phyloP scores from a whole-genome alignment of 2,888 invertebrate species.

The Glaucopsyche alexis region DNA sequence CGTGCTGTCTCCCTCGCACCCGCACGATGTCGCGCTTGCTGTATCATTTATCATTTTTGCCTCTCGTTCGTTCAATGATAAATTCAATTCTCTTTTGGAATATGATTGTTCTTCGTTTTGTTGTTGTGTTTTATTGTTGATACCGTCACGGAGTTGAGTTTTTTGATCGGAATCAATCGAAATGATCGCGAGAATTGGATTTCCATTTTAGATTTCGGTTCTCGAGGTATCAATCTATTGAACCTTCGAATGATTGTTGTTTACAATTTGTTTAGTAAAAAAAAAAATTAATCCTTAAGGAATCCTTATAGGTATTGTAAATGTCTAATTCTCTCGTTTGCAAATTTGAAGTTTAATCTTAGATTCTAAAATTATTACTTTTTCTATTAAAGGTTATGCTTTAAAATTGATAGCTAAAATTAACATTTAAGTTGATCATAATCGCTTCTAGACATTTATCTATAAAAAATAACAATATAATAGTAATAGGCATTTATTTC shows the following conservation, averaged over 20 bases:
- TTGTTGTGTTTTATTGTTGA: constrained; percentile 75
- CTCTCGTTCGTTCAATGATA: constrained; percentile 77
- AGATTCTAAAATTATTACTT: too few relatives aligned
- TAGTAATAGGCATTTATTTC: constrained; percentile 60
- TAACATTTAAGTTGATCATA: too few relatives aligned
- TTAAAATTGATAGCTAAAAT: not conserved
- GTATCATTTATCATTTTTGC: constrained; percentile 76
- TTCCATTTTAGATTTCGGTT: constrained; percentile 72
- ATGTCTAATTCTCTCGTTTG: not conserved
- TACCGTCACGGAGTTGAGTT: constrained; percentile 74
- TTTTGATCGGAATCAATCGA: constrained; percentile 76
- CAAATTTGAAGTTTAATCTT: not conserved
- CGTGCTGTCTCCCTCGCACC: constrained; percentile 63
- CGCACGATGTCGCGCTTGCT: constrained; percentile 49
- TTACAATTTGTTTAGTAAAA: constrained; percentile 30
- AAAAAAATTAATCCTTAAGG: too few relatives aligned
- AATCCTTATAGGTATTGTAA: not conserved
- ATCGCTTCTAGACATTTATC: not conserved
- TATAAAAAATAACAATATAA: constrained; percentile 33
- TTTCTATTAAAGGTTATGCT: not conserved
- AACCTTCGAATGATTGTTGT: constrained; percentile 38
- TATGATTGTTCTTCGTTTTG: constrained; percentile 79
- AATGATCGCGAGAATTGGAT: constrained; percentile 77
- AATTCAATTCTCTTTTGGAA: constrained; percentile 78
- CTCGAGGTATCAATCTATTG: constrained; percentile 67